Conservation (phyloP, 2,797 vertebrate species). For the Peromyscus melanophrys region DNA sequence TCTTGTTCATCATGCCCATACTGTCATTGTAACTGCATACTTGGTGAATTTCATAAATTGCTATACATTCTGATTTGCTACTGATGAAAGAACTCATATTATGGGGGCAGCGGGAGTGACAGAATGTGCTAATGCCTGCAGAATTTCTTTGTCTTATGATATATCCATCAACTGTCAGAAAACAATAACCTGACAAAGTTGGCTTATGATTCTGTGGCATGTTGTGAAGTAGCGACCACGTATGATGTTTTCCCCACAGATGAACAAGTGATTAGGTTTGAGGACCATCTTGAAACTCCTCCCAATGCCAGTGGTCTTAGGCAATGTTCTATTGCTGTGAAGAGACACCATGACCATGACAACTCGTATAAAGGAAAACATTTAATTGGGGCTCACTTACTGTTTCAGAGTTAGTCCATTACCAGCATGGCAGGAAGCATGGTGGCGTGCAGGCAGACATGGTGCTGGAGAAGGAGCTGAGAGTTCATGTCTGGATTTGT, state of each 20-base stretch:
- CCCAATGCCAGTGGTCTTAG: not conserved
- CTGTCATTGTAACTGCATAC: not conserved
- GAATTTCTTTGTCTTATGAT: slow-evolving; percentile 16
- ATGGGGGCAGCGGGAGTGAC: not conserved
- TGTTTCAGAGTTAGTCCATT: not conserved
- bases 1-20: not conserved
- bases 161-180: slow-evolving; percentile 1
- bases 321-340: not conserved
- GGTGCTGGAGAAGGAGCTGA: not conserved
- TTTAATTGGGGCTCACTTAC: not conserved
- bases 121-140: not conserved
- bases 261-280: not conserved
- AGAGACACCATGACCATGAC: not conserved
- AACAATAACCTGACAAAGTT: not conserved
- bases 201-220: not conserved
- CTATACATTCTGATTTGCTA: not conserved
- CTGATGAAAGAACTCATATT: not conserved
- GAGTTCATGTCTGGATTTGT: not conserved
- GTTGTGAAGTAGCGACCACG: not conserved
- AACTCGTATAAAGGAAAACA: not conserved
- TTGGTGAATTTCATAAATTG: not conserved
- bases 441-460: not conserved
- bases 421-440: not conserved
- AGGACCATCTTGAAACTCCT: not conserved
- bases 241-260: not conserved